Base-by-base conservation (phyloP, 2,888 invertebrate species). In the Ptycholaimellus sp. region DNA sequence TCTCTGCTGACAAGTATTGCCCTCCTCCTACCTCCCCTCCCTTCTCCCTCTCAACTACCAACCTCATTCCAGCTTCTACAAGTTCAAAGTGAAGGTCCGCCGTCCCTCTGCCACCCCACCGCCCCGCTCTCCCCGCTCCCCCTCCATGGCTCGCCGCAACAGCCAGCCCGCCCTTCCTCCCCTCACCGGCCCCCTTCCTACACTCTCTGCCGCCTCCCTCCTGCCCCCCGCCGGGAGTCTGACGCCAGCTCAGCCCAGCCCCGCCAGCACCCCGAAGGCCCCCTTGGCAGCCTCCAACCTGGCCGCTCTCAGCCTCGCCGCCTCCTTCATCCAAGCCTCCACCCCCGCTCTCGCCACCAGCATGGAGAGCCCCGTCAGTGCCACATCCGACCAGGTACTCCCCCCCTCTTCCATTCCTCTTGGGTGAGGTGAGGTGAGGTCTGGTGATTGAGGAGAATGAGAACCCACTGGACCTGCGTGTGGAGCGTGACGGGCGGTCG, bases 1-100 rank as follows among this genome's bases (percentile, higher is more conserved):
- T 43, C n/a, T 19, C 17, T 13, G 31, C 28, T 3, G 43, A 40
- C 7, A 14, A n/a, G n/a, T n/a, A n/a, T n/a, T n/a, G n/a, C n/a
- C n/a, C n/a, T n/a, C n/a, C n/a, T n/a, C n/a, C n/a, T n/a, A n/a
- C n/a, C n/a, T n/a, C n/a, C n/a, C n/a, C n/a, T n/a, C n/a, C 20
- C n/a, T 32, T 20, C 22, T 5, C 11, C 22, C 20, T 20, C 3
- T 32, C 21, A n/a, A 13, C 32, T 3, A 14, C 32, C n/a, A 32
- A 32, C 21, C 5, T 21, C 5, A 11, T 20, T 13, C 28, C 28
- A 13, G 13, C 28, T 9, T 3, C 6, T 4, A 13, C 3, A 9
- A 5, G 28, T 3, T 4, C 28, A 28, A 5, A 3, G 28, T 3
- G 5, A 4, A 3, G n/a, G 4, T 3, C 28, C 14, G 4, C 6